Base-by-base conservation (phyloP, 2,113 vertebrate genomes). In the Cercocebus atys region DNA sequence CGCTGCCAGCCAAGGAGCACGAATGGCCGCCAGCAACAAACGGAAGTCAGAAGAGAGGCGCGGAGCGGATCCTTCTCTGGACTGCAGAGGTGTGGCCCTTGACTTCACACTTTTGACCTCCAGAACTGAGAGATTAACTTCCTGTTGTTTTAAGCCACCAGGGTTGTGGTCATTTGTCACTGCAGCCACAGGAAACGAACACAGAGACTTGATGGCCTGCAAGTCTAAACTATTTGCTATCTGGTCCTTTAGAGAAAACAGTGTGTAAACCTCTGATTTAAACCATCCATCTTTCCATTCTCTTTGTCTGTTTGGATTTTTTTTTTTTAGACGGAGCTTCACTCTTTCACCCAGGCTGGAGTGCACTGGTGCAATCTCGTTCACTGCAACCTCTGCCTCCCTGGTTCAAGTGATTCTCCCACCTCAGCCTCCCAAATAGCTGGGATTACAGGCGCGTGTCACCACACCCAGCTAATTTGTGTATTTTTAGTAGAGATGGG, bases 11-110 rank as follows among this genome's bases (percentile, higher is more conserved):
- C 35, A 40, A 73, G 57, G 4, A 22, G 30, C 18, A 43, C 22
- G 7, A 7, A 52, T 35, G 22, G 13, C 4, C 30, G 7, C 18
- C 1, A 5, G 57, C 61, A 27, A 16, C 12, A 1, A 27, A 9
- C 23, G 9, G 18, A 80, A 13, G 45, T 64, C 9, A 12, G 45
- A 52, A 47, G 25, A 87, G 5, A 35, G 20, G 9, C 27, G 5
- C 0, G 4, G 2, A 50, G 20, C 1, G 22, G 47, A 30, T 32
- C 25, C 64, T 73, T 55, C n/a, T 78, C 64, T 27, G 27, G 43
- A 64, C 61, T 0, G 61, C 27, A 14, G 61, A 32, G 61, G 27
- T 30, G 61, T 32, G 27, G 61, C 40, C 16, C 73, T 40, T 45
- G 7, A 6, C 64, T 27, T 52, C 45, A 90, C 11, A 14, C 16